phyloP scores from a whole-genome alignment of 2,888 invertebrate genomes.

The Drosophila formosana region DNA sequence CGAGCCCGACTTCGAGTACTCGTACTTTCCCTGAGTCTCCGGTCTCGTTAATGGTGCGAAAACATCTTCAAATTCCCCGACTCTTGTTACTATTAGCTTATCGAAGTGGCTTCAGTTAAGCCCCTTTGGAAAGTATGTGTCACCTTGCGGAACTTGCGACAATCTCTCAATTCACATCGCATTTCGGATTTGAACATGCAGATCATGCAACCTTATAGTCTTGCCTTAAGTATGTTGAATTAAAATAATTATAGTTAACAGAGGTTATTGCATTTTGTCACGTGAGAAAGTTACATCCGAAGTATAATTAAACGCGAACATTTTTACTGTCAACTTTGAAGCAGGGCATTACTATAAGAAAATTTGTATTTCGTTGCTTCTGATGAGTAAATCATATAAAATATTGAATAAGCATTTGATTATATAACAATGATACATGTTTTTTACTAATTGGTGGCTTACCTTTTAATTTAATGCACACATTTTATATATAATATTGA shows the following conservation, averaged over 20 bases:
- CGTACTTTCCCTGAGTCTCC: not conserved
- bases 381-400: no score
- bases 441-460: no score
- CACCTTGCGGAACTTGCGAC: not conserved
- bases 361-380: no score
- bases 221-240: not conserved
- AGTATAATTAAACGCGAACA: not conserved
- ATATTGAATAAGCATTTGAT: not conserved
- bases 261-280: not conserved
- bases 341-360: no score
- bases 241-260: not conserved
- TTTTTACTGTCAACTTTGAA: not conserved
- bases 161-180: not conserved
- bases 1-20: not conserved
- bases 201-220: not conserved
- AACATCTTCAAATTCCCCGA: slow-evolving; percentile 24
- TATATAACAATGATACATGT: no score
- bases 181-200: not conserved
- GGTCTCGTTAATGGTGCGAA: slow-evolving; percentile 44
- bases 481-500: no score
- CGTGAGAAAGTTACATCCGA: not conserved
- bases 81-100: slow-evolving; percentile 5
- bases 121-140: not conserved
- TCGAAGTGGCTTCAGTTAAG: not conserved
- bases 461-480: no score